Conservation (phyloP, 2,113 vertebrate species). For the Tonatia bakeri region DNA sequence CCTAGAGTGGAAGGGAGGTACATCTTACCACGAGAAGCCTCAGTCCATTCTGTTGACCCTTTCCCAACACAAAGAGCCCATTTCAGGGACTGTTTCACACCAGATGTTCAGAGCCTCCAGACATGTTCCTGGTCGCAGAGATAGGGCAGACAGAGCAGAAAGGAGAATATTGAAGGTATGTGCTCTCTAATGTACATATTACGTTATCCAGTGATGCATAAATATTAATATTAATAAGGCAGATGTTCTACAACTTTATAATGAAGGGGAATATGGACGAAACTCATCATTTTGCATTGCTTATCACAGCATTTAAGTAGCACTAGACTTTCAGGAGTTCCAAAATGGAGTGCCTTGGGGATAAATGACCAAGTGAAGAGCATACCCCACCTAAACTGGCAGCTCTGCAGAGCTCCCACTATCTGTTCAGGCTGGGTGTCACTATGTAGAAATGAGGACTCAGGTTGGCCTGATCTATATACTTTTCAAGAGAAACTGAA, state of each 20-base stretch:
- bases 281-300: background rate
- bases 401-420: background rate
- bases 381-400: background rate
- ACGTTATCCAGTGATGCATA: background rate
- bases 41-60: background rate
- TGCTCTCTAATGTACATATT: background rate
- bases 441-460: background rate
- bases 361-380: background rate
- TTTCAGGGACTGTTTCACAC: background rate
- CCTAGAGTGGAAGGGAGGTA: background rate
- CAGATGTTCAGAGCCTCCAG: background rate
- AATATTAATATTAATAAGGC: background rate
- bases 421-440: background rate
- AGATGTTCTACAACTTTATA: background rate
- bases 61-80: conserved; percentile 40
- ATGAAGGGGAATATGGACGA: background rate
- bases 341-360: background rate
- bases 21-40: conserved; percentile 30
- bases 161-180: background rate
- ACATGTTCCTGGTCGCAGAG: conserved; percentile 56
- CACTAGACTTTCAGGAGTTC: background rate
- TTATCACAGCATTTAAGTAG: background rate
- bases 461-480: background rate
- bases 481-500: conserved; percentile 1
- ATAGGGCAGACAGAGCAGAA: conserved; percentile 14